A percentile compares a stretch with the other conserved stretches of the same genome.
phyloP scores from a whole-genome alignment of 2,113 vertebrate genomes.

The Psittacara wagleri region DNA sequence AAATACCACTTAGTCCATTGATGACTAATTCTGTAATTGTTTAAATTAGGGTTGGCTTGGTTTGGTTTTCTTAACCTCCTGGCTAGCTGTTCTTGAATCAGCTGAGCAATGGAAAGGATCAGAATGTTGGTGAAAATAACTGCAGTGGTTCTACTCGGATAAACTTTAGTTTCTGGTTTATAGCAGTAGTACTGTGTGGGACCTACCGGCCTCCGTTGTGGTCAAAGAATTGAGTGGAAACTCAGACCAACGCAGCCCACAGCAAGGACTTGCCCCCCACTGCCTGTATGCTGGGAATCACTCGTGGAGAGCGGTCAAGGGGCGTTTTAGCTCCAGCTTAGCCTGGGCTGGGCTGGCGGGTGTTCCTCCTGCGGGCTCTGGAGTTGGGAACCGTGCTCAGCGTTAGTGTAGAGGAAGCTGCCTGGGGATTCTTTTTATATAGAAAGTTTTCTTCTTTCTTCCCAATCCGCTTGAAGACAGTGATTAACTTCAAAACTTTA shows the following conservation, averaged over 20 bases:
- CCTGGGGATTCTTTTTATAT: background rate
- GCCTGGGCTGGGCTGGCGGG: background rate
- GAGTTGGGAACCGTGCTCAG: background rate
- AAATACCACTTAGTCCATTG: conserved; percentile 30
- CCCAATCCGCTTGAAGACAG: background rate
- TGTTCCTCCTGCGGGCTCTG: fast-evolving
- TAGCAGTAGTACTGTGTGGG: background rate
- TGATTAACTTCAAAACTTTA: background rate
- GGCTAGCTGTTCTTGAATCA: conserved; percentile 1
- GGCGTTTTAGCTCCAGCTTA: fast-evolving
- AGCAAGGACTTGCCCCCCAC: background rate
- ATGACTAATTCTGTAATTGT: conserved; percentile 55
- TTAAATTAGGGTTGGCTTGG: conserved; percentile 56
- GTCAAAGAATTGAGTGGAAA: background rate
- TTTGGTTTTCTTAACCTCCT: conserved; percentile 55
- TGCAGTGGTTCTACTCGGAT: background rate
- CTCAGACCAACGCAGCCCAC: fast-evolving
- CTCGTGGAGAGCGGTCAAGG: background rate
- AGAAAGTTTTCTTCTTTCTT: background rate
- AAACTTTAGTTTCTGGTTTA: background rate
- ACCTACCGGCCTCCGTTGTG: background rate
- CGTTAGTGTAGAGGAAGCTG: background rate
- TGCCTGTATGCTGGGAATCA: background rate
- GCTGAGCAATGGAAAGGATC: background rate
- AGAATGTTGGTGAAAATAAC: background rate